A percentile compares a stretch with the other conserved stretches of the same genome.
Evolutionary conservation across 2,113 vertebrate species (phyloP).

Genomic region (Microcebus tavaratra): DNA sequence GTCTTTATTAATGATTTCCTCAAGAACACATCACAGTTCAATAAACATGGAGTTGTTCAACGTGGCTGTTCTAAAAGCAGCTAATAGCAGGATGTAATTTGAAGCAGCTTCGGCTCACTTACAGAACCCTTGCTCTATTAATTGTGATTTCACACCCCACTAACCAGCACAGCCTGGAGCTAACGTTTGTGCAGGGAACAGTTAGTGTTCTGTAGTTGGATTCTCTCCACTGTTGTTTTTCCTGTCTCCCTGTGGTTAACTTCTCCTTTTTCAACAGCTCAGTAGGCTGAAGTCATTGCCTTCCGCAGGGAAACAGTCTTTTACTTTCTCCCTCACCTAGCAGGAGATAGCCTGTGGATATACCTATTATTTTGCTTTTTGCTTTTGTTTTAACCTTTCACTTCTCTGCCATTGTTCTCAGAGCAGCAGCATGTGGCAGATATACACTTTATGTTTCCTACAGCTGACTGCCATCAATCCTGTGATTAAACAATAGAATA

Average conservation of each 20-base stretch:
- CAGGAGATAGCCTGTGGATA: constrained; percentile 8
- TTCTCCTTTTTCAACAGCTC: constrained; percentile 51
- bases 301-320: constrained; percentile 1
- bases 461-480: neutral
- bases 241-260: constrained; percentile 36
- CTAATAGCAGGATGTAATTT: constrained; percentile 86
- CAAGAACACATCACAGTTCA: constrained; percentile 78
- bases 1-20: constrained; percentile 84
- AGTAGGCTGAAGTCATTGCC: neutral
- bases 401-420: constrained; percentile 21
- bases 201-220: constrained; percentile 35
- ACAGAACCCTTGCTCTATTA: constrained; percentile 86
- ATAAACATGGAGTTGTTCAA: constrained; percentile 79
- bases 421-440: neutral
- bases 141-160: constrained; percentile 86
- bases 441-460: neutral
- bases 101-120: constrained; percentile 83
- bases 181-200: constrained; percentile 70
- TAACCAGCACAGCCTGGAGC: constrained; percentile 80
- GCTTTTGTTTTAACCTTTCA: constrained; percentile 53
- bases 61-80: constrained; percentile 77
- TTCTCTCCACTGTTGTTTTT: neutral
- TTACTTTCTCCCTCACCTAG: neutral
- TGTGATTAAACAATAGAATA: neutral
- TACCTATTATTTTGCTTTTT: constrained; percentile 9